phyloP scores from a whole-genome alignment of 2,113 vertebrate species.

The Asarcornis scutulata region DNA sequence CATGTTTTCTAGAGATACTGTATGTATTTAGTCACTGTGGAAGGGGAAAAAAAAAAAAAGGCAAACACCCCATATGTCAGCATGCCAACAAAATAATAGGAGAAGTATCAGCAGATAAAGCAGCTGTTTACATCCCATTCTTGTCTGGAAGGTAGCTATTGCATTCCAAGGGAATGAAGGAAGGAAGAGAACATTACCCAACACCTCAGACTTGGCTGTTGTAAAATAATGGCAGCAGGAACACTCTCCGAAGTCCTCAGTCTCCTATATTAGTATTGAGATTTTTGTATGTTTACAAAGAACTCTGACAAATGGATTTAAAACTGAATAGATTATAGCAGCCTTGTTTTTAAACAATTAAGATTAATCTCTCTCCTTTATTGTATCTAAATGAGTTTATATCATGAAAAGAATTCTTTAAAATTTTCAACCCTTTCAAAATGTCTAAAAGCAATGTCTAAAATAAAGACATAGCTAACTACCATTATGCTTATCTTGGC shows the following conservation, averaged over 20 bases:
- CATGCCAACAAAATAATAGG: conserved; percentile 2
- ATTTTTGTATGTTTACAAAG: not conserved
- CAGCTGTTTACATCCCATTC: conserved; percentile 34
- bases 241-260: not conserved
- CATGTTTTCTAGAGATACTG: conserved; percentile 33
- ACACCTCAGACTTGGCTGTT: not conserved
- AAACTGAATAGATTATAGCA: not conserved
- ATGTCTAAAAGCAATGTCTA: conserved; percentile 42
- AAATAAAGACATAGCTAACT: conserved; percentile 48
- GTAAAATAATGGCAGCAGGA: not conserved
- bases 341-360: conserved; percentile 19
- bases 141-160: not conserved
- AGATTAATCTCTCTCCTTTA: conserved; percentile 5
- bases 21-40: not conserved
- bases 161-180: not conserved
- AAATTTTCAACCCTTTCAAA: conserved; percentile 25
- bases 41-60: conserved; percentile 8
- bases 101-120: conserved; percentile 13
- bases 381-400: conserved; percentile 26
- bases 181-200: not conserved
- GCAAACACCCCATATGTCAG: not conserved
- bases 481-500: conserved; percentile 60
- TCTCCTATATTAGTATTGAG: not conserved
- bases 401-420: conserved; percentile 37
- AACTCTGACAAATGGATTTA: not conserved